Evolutionary conservation across 2,797 vertebrate species (phyloP).

Genomic region (Forpus xanthops): DNA sequence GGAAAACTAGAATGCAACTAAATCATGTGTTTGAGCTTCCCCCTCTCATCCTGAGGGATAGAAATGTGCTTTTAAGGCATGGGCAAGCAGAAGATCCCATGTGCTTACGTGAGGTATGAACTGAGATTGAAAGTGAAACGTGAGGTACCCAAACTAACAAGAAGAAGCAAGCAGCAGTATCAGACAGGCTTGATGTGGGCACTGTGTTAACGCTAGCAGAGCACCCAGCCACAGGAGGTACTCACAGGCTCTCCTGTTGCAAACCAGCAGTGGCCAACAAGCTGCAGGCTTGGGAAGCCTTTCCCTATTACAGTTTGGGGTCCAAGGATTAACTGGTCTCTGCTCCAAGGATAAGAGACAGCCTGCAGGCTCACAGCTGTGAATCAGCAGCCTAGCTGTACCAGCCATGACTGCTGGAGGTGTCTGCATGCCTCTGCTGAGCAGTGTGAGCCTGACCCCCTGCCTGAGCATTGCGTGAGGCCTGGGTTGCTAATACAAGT

Average conservation of each 20-base stretch:
- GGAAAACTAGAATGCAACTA: background rate
- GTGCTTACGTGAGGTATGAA: background rate
- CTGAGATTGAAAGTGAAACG: background rate
- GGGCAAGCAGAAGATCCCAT: background rate
- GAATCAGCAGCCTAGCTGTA: background rate
- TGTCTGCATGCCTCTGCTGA: background rate
- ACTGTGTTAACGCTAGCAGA: background rate
- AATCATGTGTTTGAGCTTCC: background rate
- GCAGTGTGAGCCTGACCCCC: background rate
- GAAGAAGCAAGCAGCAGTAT: background rate
- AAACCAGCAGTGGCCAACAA: background rate
- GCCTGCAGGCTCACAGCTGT: background rate
- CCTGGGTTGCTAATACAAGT: background rate
- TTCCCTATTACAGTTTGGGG: rapidly evolving
- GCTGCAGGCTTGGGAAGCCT: background rate
- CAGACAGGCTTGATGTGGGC: background rate
- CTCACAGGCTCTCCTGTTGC: background rate
- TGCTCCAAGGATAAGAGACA: background rate
- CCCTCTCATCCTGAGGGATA: background rate
- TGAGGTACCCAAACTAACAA: background rate
- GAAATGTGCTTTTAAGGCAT: background rate
- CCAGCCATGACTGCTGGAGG: background rate
- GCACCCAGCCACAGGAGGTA: background rate
- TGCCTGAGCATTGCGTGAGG: background rate
- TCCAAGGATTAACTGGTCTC: background rate